Evolutionary conservation across 2,797 vertebrate genomes (phyloP).

Genomic region (Hozukius guyotensis): DNA sequence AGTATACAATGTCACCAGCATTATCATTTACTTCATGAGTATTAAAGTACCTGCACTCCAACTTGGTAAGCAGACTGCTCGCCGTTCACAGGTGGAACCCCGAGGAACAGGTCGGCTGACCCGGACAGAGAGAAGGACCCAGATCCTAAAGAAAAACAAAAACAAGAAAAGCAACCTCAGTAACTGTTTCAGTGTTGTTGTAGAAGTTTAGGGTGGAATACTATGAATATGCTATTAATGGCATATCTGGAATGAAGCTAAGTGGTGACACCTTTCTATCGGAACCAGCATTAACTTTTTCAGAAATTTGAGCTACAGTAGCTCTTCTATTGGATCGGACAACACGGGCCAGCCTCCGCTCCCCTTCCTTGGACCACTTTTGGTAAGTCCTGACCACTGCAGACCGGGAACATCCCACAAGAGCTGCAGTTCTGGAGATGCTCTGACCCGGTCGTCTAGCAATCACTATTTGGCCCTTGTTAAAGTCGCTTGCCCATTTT

Average conservation of each 20-base stretch:
- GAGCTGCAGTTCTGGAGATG: no score
- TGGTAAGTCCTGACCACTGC: no score
- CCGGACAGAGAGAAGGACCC: conserved; percentile 93
- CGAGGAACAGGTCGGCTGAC: conserved; percentile 92
- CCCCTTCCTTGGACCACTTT: no score
- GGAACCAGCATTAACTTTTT: no score
- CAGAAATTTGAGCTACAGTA: no score
- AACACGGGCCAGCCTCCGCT: no score
- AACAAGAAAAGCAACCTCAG: neutral
- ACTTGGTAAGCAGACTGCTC: conserved; percentile 87
- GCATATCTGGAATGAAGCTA: neutral
- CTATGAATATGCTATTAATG: neutral
- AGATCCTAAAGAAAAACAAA: conserved; percentile 81
- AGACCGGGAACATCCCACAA: no score
- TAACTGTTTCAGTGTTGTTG: neutral
- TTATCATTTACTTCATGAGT: neutral
- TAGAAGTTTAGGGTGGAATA: neutral
- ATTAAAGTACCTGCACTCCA: conserved; percentile 77
- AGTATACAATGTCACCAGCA: neutral
- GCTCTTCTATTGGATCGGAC: no score
- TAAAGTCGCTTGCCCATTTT: no score
- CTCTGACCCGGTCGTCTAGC: no score
- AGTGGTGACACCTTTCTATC: no score
- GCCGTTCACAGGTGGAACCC: conserved; percentile 90
- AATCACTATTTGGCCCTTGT: no score